Conservation (phyloP, 2,797 vertebrate species). For the Dallia pectoralis region DNA sequence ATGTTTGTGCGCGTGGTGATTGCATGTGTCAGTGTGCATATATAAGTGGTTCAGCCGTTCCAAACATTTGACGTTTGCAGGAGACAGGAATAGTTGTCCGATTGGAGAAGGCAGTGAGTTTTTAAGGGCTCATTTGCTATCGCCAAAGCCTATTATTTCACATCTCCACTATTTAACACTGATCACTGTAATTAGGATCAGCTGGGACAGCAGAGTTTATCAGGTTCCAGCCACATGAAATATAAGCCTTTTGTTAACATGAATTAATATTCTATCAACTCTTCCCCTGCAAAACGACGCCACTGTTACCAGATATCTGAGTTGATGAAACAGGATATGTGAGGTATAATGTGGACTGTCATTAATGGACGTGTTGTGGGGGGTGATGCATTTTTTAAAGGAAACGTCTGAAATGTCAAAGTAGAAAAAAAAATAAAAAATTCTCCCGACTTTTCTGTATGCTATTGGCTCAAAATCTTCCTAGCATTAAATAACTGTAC, state of each 20-base stretch:
- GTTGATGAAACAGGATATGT: no score
- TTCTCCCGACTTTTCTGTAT: no score
- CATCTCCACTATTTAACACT: conserved; percentile 57
- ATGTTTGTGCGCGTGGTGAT: no score
- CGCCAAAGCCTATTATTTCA: conserved; percentile 60
- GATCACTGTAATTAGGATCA: conserved; percentile 67
- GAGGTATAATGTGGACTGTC: no score
- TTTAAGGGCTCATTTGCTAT: conserved; percentile 22
- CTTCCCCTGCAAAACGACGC: conserved; percentile 47
- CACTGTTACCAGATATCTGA: neutral
- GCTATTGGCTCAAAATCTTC: neutral
- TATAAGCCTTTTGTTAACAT: conserved; percentile 41
- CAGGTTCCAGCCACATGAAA: conserved; percentile 44
- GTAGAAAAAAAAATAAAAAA: no score
- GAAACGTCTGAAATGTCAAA: no score
- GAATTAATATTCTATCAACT: neutral
- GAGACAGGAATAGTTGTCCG: neutral
- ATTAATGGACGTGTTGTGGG: no score
- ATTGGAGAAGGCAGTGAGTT: neutral
- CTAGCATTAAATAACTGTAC: conserved; percentile 21
- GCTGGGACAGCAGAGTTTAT: conserved; percentile 55
- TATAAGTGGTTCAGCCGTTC: neutral
- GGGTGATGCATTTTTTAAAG: no score
- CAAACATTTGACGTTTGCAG: neutral
- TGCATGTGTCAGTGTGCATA: neutral